Evolutionary conservation across 2,888 invertebrate species (phyloP), one percentile per base, ranked within the genome.

Genomic region (Xestia xanthographa): DNA sequence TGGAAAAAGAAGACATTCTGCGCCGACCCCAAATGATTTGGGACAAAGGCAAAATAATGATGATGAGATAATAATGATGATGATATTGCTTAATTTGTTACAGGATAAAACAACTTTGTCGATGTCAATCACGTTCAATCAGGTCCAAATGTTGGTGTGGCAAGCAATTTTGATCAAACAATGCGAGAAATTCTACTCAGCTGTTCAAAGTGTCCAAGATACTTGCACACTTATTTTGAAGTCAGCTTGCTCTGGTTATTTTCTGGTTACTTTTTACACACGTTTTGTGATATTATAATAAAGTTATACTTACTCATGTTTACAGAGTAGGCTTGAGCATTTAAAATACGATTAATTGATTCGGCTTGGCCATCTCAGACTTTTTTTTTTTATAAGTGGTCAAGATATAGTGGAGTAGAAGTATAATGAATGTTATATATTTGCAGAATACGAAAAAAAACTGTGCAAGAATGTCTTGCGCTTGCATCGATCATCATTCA

Each of bases 161-260:
- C 68, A 63, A 29, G 43, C 53, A 14, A 50, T 66, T 17, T 17
- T 83, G 1, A 58, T 48, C 12, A 9, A 45, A 9, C 22, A 26
- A 26, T 83, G 76, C 22, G 83, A 82, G 56, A 76, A 76, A 11
- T 63, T 82, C 26, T 79, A 83, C 26, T 56, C 71, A 53, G 62
- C 73, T 1, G 5, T 83, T 4, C 29, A 79, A 53, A 73, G 66
- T 12, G 60, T 34, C 43, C 83, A 72, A 63, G 67, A 77, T 38
- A 58, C 41, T 12, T 83, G 83, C 14, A 22, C 68, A 11, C 1
- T 66, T 22, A 48, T 50, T 41, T 60, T 69, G 1, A 83, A 69
- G 11, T 41, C 62, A 5, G 17, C 58, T 38, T 45, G 72, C 45
- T 66, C 77, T 34, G 80, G 83, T 83, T 50, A 26, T 29, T n/a